A percentile compares a stretch with the other conserved stretches of the same genome.
Conservation (phyloP, 2,888 invertebrate species). For the Monopis laevigella region DNA sequence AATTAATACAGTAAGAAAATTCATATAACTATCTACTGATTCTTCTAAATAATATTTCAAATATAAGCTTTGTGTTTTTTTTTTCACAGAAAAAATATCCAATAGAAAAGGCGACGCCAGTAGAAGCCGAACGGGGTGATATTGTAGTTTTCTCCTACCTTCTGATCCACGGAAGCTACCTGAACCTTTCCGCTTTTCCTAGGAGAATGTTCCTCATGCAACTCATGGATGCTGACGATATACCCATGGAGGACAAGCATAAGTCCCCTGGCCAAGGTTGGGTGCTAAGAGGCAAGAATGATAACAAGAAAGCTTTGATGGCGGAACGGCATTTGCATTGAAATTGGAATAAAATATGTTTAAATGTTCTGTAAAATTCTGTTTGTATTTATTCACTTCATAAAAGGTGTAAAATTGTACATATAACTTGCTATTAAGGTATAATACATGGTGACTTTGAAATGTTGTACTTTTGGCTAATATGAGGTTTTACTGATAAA, state of each 20-base stretch:
- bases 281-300: conserved; percentile 47
- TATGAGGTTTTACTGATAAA: no score
- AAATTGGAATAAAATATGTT: no score
- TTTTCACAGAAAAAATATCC: conserved; percentile 30
- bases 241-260: conserved; percentile 37
- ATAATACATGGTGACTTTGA: no score
- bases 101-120: conserved; percentile 39
- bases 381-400: no score
- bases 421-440: no score
- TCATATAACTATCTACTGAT: not conserved
- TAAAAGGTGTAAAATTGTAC: no score
- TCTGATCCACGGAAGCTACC: conserved; percentile 52
- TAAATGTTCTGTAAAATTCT: no score
- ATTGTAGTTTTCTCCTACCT: conserved; percentile 56
- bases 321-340: conserved; percentile 27
- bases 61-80: conserved; percentile 15
- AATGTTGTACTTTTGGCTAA: no score
- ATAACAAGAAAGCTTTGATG: conserved; percentile 34
- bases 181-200: conserved; percentile 38
- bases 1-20: no score
- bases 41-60: not conserved
- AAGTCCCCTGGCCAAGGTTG: conserved; percentile 49
- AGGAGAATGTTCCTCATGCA: conserved; percentile 54
- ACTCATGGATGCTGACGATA: conserved; percentile 52
- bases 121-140: conserved; percentile 45